A percentile compares a stretch with the other conserved stretches of the same genome.
phyloP scores from a whole-genome alignment of 35 echinoderm and acorn worm genomes.

The Apostichopus parvimensis region DNA sequence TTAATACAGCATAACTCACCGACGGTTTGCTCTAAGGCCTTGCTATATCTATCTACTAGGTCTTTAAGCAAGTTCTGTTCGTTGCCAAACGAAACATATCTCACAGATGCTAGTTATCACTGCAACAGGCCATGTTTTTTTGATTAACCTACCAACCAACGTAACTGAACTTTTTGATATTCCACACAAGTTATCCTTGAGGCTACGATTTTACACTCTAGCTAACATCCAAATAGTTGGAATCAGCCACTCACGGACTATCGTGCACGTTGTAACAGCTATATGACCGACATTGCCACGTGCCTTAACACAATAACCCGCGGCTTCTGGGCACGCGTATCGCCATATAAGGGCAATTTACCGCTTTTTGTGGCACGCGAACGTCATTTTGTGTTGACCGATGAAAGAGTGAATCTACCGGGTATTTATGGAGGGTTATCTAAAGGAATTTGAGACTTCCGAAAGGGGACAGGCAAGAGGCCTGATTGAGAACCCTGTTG shows the following conservation, averaged over 20 bases:
- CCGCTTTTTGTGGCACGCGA: constrained; percentile 32
- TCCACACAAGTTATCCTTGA: constrained; percentile 7
- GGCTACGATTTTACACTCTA: constrained; percentile 52
- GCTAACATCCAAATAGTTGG: constrained; percentile 23
- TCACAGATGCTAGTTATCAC: neutral
- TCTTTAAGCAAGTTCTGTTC: too few relatives aligned
- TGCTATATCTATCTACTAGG: too few relatives aligned
- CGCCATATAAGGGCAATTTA: constrained; percentile 41
- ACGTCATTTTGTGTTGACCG: constrained; percentile 39
- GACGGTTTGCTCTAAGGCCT: too few relatives aligned
- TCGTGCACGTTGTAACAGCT: neutral
- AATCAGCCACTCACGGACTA: neutral
- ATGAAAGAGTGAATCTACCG: neutral
- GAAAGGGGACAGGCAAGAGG: constrained; percentile 2
- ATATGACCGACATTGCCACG: constrained; percentile 44
- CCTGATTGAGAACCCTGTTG: constrained; percentile 18
- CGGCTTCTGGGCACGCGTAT: constrained; percentile 23
- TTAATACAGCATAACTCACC: too few relatives aligned
- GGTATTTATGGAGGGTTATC: constrained; percentile 44
- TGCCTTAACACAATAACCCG: constrained; percentile 13
- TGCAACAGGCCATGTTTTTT: constrained; percentile 37
- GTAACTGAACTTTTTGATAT: constrained; percentile 15
- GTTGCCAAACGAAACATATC: neutral
- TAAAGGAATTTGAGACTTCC: constrained; percentile 26
- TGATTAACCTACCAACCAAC: constrained; percentile 14